These are phyloP conservation scores for Bovichtus variegatus DNA, from an alignment of 2,797 vertebrate species.

Conservation along the genomic window DNA sequence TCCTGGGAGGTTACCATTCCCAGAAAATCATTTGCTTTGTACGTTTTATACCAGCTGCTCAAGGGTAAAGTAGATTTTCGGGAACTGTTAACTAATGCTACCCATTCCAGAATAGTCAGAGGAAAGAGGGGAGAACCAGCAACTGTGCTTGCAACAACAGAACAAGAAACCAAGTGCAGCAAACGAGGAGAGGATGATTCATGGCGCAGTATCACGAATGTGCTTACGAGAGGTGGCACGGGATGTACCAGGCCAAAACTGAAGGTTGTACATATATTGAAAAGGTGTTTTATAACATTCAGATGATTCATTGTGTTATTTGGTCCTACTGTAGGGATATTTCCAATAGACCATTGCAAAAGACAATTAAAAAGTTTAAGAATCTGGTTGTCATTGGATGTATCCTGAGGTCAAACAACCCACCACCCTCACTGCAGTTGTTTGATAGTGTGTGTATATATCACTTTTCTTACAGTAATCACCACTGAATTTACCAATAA, in stretches of 20 bases:
- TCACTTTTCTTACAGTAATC: background rate
- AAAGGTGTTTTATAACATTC: slow-evolving; percentile 46
- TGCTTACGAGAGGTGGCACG: slow-evolving; percentile 61
- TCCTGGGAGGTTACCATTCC: slow-evolving; percentile 24
- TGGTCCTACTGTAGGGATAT: slow-evolving; percentile 40
- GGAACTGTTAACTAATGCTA: slow-evolving; percentile 36
- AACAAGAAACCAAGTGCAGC: slow-evolving; percentile 29
- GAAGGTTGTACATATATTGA: slow-evolving; percentile 61
- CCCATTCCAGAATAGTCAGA: slow-evolving; percentile 35
- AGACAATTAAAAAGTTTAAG: background rate
- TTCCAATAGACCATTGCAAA: background rate
- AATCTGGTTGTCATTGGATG: background rate
- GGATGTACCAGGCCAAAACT: slow-evolving; percentile 46
- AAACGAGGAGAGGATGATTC: slow-evolving; percentile 58
- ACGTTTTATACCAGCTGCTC: slow-evolving; percentile 24
- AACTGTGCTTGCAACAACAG: slow-evolving; percentile 29
- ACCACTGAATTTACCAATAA: background rate
- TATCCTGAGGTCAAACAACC: slow-evolving; percentile 16
- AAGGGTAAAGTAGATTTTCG: slow-evolving; percentile 23
- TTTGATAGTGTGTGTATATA: background rate
- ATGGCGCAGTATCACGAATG: slow-evolving; percentile 54
- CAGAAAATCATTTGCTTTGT: slow-evolving; percentile 28
- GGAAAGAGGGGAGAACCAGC: slow-evolving; percentile 7
- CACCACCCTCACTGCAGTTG: background rate
- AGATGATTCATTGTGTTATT: slow-evolving; percentile 47